Conservation (phyloP, 2,797 vertebrate genomes). For the Hyperoplus lanceolatus region DNA sequence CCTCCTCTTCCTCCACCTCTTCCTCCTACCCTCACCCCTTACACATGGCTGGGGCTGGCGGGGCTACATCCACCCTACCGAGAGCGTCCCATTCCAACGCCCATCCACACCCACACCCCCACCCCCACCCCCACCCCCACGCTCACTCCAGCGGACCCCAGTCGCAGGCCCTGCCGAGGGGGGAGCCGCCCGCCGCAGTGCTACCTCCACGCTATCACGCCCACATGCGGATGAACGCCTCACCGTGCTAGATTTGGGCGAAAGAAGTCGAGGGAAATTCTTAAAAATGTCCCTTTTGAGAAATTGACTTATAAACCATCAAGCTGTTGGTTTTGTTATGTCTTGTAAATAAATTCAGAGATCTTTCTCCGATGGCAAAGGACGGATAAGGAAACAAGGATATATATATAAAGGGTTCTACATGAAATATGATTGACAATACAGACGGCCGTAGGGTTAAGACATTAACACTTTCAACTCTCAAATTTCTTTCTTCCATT, state of each 20-base stretch:
- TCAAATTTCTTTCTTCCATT: too few relatives aligned
- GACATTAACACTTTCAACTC: too few relatives aligned
- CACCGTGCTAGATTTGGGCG: constrained; percentile 79
- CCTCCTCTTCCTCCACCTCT: constrained; percentile 83
- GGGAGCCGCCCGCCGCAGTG: constrained; percentile 78
- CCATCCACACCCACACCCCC: constrained; percentile 61
- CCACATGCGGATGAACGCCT: constrained; percentile 86
- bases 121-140: constrained; percentile 63
- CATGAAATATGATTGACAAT: too few relatives aligned
- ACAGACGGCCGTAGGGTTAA: too few relatives aligned
- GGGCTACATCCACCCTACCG: constrained; percentile 69
- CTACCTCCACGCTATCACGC: constrained; percentile 84
- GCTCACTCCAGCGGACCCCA: constrained; percentile 73
- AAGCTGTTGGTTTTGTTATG: too few relatives aligned
- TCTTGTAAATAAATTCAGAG: too few relatives aligned
- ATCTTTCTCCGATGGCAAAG: too few relatives aligned
- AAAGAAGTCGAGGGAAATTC: too few relatives aligned
- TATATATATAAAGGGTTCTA: too few relatives aligned
- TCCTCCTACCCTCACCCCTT: constrained; percentile 84
- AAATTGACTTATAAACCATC: too few relatives aligned
- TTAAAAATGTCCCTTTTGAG: too few relatives aligned
- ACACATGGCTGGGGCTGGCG: constrained; percentile 47
- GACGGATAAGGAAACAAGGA: too few relatives aligned
- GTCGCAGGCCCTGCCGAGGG: constrained; percentile 78
- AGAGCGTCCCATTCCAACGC: constrained; percentile 50